Percentiles rank a stretch among this genome's conserved stretches.
phyloP scores from a whole-genome alignment of 2,888 invertebrate species.

The Thumatha senex region DNA sequence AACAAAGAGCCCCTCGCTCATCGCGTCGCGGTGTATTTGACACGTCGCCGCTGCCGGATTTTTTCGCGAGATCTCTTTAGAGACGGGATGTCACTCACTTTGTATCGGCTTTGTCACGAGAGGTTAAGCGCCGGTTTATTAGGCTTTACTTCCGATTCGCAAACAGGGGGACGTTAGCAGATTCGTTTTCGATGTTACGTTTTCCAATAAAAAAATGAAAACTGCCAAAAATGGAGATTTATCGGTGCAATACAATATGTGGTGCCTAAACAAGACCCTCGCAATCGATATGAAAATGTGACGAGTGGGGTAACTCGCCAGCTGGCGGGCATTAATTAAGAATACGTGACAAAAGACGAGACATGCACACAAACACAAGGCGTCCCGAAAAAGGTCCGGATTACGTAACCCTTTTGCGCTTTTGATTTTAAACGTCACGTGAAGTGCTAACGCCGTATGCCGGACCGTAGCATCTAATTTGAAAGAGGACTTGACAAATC shows the following conservation, averaged over 20 bases:
- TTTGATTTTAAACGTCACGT: constrained; percentile 81
- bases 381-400: constrained; percentile 78
- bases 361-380: constrained; percentile 78
- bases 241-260: constrained; percentile 49
- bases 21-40: constrained; percentile 80
- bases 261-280: constrained; percentile 54
- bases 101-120: constrained; percentile 81
- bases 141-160: constrained; percentile 76
- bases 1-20: constrained; percentile 75
- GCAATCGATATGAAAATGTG: constrained; percentile 77
- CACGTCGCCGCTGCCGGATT: constrained; percentile 78
- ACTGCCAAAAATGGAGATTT: constrained; percentile 52
- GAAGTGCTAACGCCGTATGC: constrained; percentile 71
- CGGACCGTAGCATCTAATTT: constrained; percentile 66
- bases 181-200: constrained; percentile 60
- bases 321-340: constrained; percentile 80
- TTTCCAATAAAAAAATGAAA: constrained; percentile 52
- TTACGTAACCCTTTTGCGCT: constrained; percentile 82
- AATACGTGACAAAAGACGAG: constrained; percentile 84
- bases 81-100: constrained; percentile 81
- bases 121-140: constrained; percentile 82
- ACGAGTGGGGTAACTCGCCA: constrained; percentile 72
- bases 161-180: constrained; percentile 69
- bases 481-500: constrained; percentile 79
- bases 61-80: constrained; percentile 78